Conservation (phyloP, 2,797 vertebrate species). For the Coracias cyanogaster region DNA sequence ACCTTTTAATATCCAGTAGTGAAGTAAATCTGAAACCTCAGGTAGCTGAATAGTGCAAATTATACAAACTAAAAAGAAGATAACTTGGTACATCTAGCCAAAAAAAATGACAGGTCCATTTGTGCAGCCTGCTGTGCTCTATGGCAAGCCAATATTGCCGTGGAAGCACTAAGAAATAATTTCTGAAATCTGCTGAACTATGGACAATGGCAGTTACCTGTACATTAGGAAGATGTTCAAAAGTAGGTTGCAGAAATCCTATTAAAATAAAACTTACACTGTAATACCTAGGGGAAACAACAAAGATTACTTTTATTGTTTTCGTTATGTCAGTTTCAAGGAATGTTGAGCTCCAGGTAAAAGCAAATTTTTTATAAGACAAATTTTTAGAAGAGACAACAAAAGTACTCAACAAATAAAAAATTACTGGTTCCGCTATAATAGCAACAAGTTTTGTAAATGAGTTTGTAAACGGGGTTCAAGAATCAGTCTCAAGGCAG, state of each 20-base stretch:
- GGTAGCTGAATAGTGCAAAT: not conserved
- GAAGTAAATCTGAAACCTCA: not conserved
- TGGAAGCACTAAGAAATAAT: not conserved
- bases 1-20: not conserved
- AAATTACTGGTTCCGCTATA: not conserved
- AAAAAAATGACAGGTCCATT: not conserved
- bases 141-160: not conserved
- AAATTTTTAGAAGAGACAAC: not conserved
- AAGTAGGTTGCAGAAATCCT: not conserved
- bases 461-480: too few relatives aligned
- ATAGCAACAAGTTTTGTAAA: not conserved
- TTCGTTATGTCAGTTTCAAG: not conserved
- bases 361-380: not conserved
- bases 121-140: not conserved
- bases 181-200: not conserved
- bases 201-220: not conserved
- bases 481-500: not conserved
- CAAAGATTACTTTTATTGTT: not conserved
- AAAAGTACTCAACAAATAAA: not conserved
- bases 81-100: not conserved
- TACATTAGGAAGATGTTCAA: not conserved
- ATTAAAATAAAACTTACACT: not conserved
- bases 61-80: not conserved
- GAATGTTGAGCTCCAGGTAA: not conserved
- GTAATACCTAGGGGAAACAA: not conserved